Base-by-base conservation (phyloP, 2,797 vertebrate genomes). In the Chiloscyllium punctatum region DNA sequence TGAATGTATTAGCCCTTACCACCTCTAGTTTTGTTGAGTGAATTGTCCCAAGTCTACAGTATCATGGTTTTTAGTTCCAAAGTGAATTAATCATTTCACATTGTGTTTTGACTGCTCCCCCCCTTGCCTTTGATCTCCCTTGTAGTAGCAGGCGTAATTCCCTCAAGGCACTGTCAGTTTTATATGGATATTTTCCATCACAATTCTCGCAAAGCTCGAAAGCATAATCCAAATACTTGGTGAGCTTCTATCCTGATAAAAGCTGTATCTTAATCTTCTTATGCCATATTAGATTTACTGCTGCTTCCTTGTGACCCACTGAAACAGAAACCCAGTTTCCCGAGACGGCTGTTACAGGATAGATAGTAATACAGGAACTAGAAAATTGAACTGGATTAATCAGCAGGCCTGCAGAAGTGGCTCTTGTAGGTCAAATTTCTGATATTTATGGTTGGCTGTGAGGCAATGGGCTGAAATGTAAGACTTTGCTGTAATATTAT, bases 271-370 rank as follows among this genome's bases (percentile, higher is more conserved):
- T 92, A 92, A 92, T 92, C 62, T n/a, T 92, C 90, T 92, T 69
- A 92, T 30, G 62, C 66, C 37, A 69, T n/a, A 92, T 92, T 92
- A 92, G 66, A 92, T 66, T 69, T 66, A 42, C 62, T 92, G 90
- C 62, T 69, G 82, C 42, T 92, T 92, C 66, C 66, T 92, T 42
- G 66, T 92, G 90, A 68, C 90, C 90, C 37, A 92, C 62, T 92
- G 90, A 92, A 92, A 92, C 66, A 92, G 62, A 69, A 92, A 92
- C 90, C 90, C 90, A 69, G 66, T 92, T 92, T 92, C 90, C 88
- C n/a, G 88, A 92, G 90, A 92, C 90, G 42, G 21, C 13, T 92
- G n/a, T n/a, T n/a, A 62, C 90, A 92, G 16, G 69, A 92, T 92
- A 66, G 90, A 92, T 92, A 92, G n/a, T 11, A 37, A 21, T 92